phyloP scores from a whole-genome alignment of 1,140 invertebrate species.

The Brachionus angularis region DNA sequence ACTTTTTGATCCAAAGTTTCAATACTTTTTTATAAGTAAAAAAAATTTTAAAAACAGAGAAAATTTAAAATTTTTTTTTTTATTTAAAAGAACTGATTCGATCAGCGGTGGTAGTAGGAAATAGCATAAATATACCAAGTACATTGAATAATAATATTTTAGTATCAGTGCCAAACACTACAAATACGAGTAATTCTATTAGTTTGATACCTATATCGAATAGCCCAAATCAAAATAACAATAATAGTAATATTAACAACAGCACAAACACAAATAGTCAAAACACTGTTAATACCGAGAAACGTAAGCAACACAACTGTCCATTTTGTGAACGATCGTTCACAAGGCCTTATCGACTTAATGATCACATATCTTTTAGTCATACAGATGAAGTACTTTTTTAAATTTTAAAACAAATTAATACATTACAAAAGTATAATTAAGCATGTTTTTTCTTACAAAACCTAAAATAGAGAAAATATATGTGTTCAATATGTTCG shows the following conservation, averaged over 20 bases:
- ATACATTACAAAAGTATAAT: too few relatives aligned
- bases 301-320: conserved; percentile 44
- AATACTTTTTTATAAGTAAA: too few relatives aligned
- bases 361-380: conserved; percentile 36
- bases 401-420: background rate
- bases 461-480: conserved; percentile 9
- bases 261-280: background rate
- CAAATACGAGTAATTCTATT: too few relatives aligned
- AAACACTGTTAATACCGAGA: too few relatives aligned
- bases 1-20: too few relatives aligned
- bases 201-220: conserved; percentile 13
- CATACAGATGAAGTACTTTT: conserved; percentile 42
- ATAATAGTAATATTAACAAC: background rate
- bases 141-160: too few relatives aligned
- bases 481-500: conserved; percentile 35
- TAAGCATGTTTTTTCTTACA: background rate
- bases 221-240: background rate
- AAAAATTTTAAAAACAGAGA: too few relatives aligned
- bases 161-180: too few relatives aligned
- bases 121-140: too few relatives aligned
- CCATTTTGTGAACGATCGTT: conserved; percentile 41
- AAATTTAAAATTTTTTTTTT: too few relatives aligned
- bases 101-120: too few relatives aligned
- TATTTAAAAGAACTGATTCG: too few relatives aligned
- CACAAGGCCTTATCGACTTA: conserved; percentile 41